These are phyloP conservation scores for Aporrectodea caliginosa DNA, from an alignment of 1,140 invertebrate species.

Conservation along the genomic window DNA sequence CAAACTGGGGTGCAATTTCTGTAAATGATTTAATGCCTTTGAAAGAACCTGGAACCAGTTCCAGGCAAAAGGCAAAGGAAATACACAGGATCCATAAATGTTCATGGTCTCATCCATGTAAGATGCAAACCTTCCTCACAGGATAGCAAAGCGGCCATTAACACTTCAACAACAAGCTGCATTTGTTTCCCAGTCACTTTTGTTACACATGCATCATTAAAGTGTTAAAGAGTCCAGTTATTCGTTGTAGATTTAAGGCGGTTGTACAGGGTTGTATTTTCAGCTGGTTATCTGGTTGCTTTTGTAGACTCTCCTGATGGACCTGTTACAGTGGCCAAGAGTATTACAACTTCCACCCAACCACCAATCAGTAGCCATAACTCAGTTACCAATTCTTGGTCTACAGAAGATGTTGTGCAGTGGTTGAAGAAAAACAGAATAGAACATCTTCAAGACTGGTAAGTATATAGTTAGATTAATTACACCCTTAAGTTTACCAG, in stretches of 20 bases:
- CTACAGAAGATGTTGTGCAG: neutral
- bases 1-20: too few species aligned
- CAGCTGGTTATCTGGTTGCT: neutral
- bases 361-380: neutral
- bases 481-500: neutral
- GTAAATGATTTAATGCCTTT: too few species aligned
- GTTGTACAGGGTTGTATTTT: neutral
- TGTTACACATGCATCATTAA: neutral
- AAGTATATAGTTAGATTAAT: neutral
- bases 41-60: too few species aligned
- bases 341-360: neutral
- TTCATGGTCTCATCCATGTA: too few species aligned
- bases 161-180: too few species aligned
- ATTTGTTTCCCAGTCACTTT: too few species aligned
- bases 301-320: neutral
- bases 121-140: too few species aligned
- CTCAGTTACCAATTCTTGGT: neutral
- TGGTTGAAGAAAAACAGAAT: neutral
- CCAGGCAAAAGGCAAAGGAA: too few species aligned
- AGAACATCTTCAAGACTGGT: neutral
- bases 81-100: too few species aligned
- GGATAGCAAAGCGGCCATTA: too few species aligned
- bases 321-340: neutral
- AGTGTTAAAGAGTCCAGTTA: neutral
- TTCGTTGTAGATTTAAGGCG: neutral